Evolutionary conservation across 2,888 invertebrate genomes (phyloP), one percentile per base, ranked within the genome.

Genomic region (Marasmarcha lunaedactyla): DNA sequence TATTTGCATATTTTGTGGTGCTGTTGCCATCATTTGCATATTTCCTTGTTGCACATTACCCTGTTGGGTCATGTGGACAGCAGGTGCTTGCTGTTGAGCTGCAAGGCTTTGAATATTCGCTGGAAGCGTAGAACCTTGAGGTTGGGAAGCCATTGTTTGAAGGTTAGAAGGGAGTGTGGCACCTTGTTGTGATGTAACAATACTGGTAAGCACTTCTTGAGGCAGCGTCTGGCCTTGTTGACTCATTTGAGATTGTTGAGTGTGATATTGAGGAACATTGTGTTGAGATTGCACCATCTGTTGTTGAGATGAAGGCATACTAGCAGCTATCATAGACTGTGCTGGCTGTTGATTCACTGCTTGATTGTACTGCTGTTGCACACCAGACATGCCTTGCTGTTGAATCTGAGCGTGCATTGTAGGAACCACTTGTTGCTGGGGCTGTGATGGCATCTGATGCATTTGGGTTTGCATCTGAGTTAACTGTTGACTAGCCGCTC

Each of bases 81-180:
- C 51, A 33, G 58, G 59, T 4, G 78, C 68, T 54, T 86, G 78
- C 57, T 84, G 87, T 48, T 78, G 86, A 35, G 70, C 71, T 43
- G 71, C 73, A 41, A 84, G 53, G 38, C 74, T 74, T 57, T 87
- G 87, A 52, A 87, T 71, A 71, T 86, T 87, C 11, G 86, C 76
- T 27, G 87, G 87, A 51, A 87, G 70, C n/a, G 87, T 87, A 0
- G 87, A 71, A n/a, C 87, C 87, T 49, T 87, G 87, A 15, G 79
- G 78, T 51, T 77, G 81, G 42, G 76, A 68, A 12, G 66, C 65
- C 77, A 84, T 79, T 0, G 69, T 62, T 46, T 84, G 84, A 15
- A 84, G 67, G 52, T 79, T 81, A 41, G 63, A 56, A 45, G 84
- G 76, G 46, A 85, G 52, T 43, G 83, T 74, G 48, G 77, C 70